Percentiles rank a stretch among this genome's conserved stretches.
These are phyloP conservation scores for Marasmarcha lunaedactyla DNA, from an alignment of 2,888 invertebrate genomes.

Conservation along the genomic window DNA sequence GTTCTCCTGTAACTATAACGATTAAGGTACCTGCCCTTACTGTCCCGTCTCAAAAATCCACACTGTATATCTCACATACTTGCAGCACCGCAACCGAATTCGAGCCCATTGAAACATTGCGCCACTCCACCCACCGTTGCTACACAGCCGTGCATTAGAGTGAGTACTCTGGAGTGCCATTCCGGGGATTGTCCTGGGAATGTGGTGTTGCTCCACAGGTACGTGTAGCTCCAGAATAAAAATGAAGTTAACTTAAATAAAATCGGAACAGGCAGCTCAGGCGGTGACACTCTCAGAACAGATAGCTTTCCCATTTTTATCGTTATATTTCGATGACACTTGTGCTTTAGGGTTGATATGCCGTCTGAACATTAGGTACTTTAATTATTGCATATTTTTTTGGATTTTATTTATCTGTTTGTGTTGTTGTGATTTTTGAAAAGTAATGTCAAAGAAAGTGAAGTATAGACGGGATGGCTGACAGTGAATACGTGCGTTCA, in stretches of 20 bases:
- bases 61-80: too few species aligned
- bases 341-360: too few species aligned
- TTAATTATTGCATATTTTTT: too few species aligned
- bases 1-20: too few species aligned
- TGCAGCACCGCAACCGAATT: constrained; percentile 28
- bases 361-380: too few species aligned
- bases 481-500: too few species aligned
- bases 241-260: constrained; percentile 41
- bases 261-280: background rate
- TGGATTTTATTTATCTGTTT: too few species aligned
- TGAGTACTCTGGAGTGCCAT: constrained; percentile 42
- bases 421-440: too few species aligned
- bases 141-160: constrained; percentile 43
- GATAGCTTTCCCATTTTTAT: constrained; percentile 28
- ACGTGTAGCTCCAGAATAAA: constrained; percentile 39
- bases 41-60: too few species aligned
- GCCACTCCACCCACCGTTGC: constrained; percentile 33
- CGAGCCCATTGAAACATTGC: constrained; percentile 32
- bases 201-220: constrained; percentile 24
- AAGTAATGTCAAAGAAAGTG: too few species aligned
- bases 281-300: constrained; percentile 27
- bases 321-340: constrained; percentile 10
- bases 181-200: constrained; percentile 30
- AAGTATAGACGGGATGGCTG: too few species aligned
- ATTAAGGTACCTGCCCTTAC: too few species aligned